These are phyloP conservation scores for Caenorhabditis remanei DNA, from an alignment of 1,140 invertebrate genomes.

Conservation along the genomic window DNA sequence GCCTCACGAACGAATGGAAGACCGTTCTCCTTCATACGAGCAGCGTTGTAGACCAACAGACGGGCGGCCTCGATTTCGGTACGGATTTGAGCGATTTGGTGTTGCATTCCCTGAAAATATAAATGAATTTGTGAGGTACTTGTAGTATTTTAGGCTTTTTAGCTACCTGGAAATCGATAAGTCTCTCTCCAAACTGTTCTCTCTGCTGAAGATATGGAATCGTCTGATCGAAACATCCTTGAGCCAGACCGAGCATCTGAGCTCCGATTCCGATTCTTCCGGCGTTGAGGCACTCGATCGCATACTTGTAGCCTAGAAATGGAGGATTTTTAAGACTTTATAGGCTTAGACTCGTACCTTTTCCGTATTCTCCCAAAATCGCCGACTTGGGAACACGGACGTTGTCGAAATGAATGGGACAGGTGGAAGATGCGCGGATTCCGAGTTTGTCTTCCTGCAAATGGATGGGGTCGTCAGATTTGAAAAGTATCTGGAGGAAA, in stretches of 20 bases:
- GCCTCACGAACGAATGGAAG: conserved; percentile 90
- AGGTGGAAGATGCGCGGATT: conserved; percentile 87
- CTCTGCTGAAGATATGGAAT: conserved; percentile 92
- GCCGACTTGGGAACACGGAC: conserved; percentile 82
- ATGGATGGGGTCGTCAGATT: no score
- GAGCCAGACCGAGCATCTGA: conserved; percentile 93
- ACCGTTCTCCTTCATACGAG: conserved; percentile 82
- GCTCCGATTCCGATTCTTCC: conserved; percentile 94
- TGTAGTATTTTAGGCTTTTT: neutral
- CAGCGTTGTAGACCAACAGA: conserved; percentile 92
- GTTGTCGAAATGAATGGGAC: conserved; percentile 93
- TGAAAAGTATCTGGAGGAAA: no score
- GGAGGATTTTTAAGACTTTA: no score
- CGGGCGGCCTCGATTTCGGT: conserved; percentile 90
- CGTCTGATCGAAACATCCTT: conserved; percentile 91
- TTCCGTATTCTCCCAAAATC: conserved; percentile 75
- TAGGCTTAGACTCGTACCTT: no score
- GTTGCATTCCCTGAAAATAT: conserved; percentile 87
- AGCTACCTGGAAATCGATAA: conserved; percentile 91
- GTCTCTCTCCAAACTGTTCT: conserved; percentile 90
- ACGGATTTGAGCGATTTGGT: conserved; percentile 89
- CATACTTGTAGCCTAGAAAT: conserved; percentile 87
- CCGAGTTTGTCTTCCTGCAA: conserved; percentile 85
- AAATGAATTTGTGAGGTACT: neutral
- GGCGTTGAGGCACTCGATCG: conserved; percentile 92